Base-by-base conservation (phyloP, 2,888 invertebrate genomes). In the Cylloceria caligata region DNA sequence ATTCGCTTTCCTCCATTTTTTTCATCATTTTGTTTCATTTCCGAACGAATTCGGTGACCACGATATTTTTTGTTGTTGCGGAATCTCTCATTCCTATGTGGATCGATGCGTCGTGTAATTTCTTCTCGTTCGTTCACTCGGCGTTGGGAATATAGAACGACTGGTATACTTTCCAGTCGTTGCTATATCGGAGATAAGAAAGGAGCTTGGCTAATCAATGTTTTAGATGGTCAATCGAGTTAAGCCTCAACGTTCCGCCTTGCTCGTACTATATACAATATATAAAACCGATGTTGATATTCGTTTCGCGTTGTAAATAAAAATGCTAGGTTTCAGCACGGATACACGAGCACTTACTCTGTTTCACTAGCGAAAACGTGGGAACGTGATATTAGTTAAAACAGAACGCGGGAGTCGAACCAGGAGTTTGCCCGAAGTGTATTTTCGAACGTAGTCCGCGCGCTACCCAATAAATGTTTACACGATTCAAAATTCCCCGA, bases 381-480 rank as follows among this genome's bases (percentile, higher is more conserved):
- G 69, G 81, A 81, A 78, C 77, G 68, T 74, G 64, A 65, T 77
- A 65, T 81, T 69, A 69, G 64, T 74, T 6, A 55, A 81, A 81
- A 81, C 64, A 81, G 45, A 49, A 69, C n/a, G 73, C 60, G 16
- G 21, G 16, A 9, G 73, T 64, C 30, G 68, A 49, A 24, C 34
- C 49, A 16, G 24, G 36, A 75, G 64, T 72, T 24, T 49, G 34
- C 39, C 24, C 55, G 11, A 13, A 30, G 42, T 69, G 55, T 69
- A 39, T 42, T 27, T 62, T 69, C 39, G 30, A 73, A 34, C 45
- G 13, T 3, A 60, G n/a, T 34, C n/a, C n/a, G 60, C 27, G 0
- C 16, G 5, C 6, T 13, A 13, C 13, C 21, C 21, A 7, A 24
- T 62, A 72, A 60, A 68, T 52, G 24, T 30, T 16, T 62, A n/a